Conservation (phyloP, 1,140 invertebrate species). For the Rhysida immarginata region DNA sequence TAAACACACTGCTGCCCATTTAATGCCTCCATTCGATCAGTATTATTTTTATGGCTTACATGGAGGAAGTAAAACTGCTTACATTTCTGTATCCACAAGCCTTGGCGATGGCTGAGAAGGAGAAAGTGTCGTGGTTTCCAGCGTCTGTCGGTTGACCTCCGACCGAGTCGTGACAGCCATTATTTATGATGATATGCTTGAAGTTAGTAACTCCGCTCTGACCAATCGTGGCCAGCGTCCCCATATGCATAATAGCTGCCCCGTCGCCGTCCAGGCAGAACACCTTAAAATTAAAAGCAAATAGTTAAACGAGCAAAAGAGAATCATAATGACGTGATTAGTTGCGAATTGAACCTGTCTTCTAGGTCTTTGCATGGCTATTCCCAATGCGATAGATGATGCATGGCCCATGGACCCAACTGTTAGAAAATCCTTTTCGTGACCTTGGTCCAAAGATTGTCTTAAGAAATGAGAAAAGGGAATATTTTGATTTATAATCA, state of each 20-base stretch:
- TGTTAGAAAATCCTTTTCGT: slow-evolving; percentile 34
- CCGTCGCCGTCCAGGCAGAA: slow-evolving; percentile 35
- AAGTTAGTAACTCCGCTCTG: slow-evolving; percentile 27
- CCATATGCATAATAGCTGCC: slow-evolving; percentile 34
- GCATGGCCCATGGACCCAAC: slow-evolving; percentile 37
- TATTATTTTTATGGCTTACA: too few species aligned
- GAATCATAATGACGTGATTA: too few species aligned
- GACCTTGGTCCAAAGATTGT: slow-evolving; percentile 26
- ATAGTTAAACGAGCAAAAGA: background rate
- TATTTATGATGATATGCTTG: slow-evolving; percentile 34
- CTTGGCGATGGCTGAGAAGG: slow-evolving; percentile 24
- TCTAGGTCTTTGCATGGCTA: slow-evolving; percentile 29
- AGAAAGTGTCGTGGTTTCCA: slow-evolving; percentile 24
- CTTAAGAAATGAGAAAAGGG: slow-evolving; percentile 14
- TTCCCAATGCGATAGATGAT: slow-evolving; percentile 31
- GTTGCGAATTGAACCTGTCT: too few species aligned
- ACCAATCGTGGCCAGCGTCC: slow-evolving; percentile 30
- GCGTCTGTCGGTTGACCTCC: slow-evolving; percentile 33
- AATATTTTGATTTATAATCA: too few species aligned
- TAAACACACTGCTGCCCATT: too few species aligned
- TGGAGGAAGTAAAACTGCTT: too few species aligned
- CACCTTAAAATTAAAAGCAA: slow-evolving; percentile 18
- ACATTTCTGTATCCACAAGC: slow-evolving; percentile 31
- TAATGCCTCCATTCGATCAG: too few species aligned
- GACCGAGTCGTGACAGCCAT: slow-evolving; percentile 35